These are phyloP conservation scores for Melipona bicolor DNA, from an alignment of 2,888 invertebrate genomes.

Conservation along the genomic window DNA sequence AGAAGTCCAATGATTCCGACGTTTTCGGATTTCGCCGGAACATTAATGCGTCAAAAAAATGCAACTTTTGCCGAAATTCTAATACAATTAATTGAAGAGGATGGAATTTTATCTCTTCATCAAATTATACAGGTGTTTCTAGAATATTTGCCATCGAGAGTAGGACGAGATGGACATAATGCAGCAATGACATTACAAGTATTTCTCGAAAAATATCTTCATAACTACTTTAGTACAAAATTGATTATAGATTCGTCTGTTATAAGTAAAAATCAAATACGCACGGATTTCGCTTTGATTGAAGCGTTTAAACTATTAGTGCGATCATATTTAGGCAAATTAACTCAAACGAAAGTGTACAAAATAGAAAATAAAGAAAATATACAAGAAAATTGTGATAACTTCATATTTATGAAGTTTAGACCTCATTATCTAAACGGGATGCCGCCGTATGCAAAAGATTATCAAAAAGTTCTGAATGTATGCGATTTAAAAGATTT, in stretches of 20 bases:
- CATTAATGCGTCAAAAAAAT: slow-evolving; percentile 85
- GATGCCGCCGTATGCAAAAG: slow-evolving; percentile 84
- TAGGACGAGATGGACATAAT: slow-evolving; percentile 85
- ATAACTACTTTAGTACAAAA: slow-evolving; percentile 73
- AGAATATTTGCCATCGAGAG: slow-evolving; percentile 88
- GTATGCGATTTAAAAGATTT: slow-evolving; percentile 69
- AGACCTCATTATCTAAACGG: slow-evolving; percentile 85
- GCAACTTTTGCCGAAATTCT: slow-evolving; percentile 85
- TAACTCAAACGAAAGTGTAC: slow-evolving; percentile 80
- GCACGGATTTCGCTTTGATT: slow-evolving; percentile 83
- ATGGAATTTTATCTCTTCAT: slow-evolving; percentile 83
- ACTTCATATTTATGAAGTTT: slow-evolving; percentile 84
- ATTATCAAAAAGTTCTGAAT: slow-evolving; percentile 72
- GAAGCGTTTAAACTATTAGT: slow-evolving; percentile 87
- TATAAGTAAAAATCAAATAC: slow-evolving; percentile 75
- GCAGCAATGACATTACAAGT: slow-evolving; percentile 81
- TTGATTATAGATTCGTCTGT: slow-evolving; percentile 61
- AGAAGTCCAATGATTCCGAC: slow-evolving; percentile 81
- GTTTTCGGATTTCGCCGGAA: slow-evolving; percentile 86
- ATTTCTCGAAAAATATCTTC: slow-evolving; percentile 81
- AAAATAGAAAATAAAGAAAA: slow-evolving; percentile 68
- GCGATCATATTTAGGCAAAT: slow-evolving; percentile 86
- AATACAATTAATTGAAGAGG: slow-evolving; percentile 83
- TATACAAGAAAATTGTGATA: slow-evolving; percentile 70
- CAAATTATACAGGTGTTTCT: slow-evolving; percentile 86